phyloP scores from a whole-genome alignment of 2,888 invertebrate genomes.

The Phrixothrix hirtus region DNA sequence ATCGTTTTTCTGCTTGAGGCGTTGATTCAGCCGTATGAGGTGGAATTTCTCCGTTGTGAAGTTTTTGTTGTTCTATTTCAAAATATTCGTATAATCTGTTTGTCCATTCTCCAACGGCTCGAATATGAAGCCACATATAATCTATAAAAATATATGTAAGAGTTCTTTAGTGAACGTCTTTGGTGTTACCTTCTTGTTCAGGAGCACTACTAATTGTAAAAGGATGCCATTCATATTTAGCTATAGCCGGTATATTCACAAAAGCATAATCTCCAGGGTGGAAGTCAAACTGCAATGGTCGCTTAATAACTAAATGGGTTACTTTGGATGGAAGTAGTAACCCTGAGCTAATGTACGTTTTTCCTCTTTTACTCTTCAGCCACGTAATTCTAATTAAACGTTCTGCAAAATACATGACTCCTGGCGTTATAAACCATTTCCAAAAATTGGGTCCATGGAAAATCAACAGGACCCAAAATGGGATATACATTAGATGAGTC shows the following conservation, averaged over 20 bases:
- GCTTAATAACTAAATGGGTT: conserved; percentile 86
- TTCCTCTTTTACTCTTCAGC: conserved; percentile 76
- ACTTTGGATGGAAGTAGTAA: conserved; percentile 86
- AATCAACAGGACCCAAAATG: conserved; percentile 82
- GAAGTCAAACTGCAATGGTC: conserved; percentile 84
- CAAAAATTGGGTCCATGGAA: conserved; percentile 92
- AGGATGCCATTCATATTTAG: conserved; percentile 95
- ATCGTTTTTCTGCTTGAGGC: conserved; percentile 36
- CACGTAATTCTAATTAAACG: conserved; percentile 66
- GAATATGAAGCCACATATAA: conserved; percentile 90
- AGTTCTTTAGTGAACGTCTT: conserved; percentile 16
- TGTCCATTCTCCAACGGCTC: conserved; percentile 94
- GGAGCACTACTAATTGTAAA: conserved; percentile 96
- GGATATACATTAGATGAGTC: conserved; percentile 87
- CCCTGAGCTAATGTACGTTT: conserved; percentile 88
- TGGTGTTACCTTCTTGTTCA: conserved; percentile 77
- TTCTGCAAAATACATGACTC: conserved; percentile 77
- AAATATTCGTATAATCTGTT: conserved; percentile 84
- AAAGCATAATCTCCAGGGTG: conserved; percentile 94
- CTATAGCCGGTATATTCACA: conserved; percentile 89
- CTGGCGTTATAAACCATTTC: conserved; percentile 91
- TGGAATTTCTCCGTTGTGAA: conserved; percentile 68
- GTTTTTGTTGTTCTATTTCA: conserved; percentile 75
- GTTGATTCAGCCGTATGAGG: conserved; percentile 46
- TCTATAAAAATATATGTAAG: conserved; percentile 58